Evolutionary conservation across 2,888 invertebrate genomes (phyloP).

Genomic region (Ischnura elegans): DNA sequence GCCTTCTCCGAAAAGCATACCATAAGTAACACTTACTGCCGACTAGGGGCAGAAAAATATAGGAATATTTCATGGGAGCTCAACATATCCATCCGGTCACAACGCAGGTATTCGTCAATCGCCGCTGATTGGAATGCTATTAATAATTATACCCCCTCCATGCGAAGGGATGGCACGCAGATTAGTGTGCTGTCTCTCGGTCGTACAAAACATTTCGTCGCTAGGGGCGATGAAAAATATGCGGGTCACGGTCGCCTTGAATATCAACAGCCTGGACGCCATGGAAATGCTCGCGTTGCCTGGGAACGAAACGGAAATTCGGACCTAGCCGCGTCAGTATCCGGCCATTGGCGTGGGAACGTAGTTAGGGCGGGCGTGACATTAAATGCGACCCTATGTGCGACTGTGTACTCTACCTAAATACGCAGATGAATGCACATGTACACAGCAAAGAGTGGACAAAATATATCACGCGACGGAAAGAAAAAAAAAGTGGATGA

Average conservation of each 20-base stretch:
- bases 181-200: not conserved
- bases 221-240: not conserved
- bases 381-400: too few species aligned
- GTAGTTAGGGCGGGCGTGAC: not conserved
- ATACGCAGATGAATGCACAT: too few species aligned
- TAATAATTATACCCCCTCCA: not conserved
- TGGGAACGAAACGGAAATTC: not conserved
- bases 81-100: not conserved
- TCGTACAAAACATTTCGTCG: not conserved
- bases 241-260: not conserved
- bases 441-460: too few species aligned
- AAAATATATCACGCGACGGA: not conserved
- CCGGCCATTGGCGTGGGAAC: not conserved
- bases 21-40: too few species aligned
- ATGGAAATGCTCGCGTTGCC: not conserved
- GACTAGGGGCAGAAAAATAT: too few species aligned
- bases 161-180: not conserved
- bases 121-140: not conserved
- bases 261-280: not conserved
- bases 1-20: too few species aligned
- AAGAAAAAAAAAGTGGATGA: not conserved
- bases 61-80: too few species aligned
- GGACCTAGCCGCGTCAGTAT: not conserved
- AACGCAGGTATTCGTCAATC: not conserved
- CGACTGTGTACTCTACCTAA: too few species aligned